Base-by-base conservation (phyloP, 2,113 vertebrate species). In the Periophthalmodon schlosseri region DNA sequence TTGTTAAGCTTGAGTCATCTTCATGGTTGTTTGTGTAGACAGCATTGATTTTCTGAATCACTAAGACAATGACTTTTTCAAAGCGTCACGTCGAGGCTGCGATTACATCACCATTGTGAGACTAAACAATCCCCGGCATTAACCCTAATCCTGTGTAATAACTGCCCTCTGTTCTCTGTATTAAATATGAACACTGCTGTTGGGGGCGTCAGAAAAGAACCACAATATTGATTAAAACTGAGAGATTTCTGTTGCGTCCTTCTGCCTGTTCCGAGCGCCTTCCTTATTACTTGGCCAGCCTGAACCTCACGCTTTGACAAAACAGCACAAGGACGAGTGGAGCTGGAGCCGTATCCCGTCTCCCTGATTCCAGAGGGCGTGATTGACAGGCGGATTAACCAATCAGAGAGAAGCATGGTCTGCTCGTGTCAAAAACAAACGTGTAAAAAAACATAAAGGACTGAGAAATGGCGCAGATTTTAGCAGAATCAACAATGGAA, bases 101-200 rank as follows among this genome's bases (percentile, higher is more conserved):
- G 56, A 77, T 74, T 47, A 75, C 44, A 60, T 78, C 77, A 72
- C 50, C 4, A 72, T 49, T 54, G 18, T 16, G 56, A n/a, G 23
- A 4, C 39, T 13, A 47, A 49, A 47, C 47, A 24, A 68, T 68
- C 39, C 66, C 13, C 44, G 8, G 39, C 14, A 49, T 68, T 49
- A 20, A 12, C 61, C n/a, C 36, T 65, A 65, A 65, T 65, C 63
- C 63, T 65, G 34, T 44, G 34, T 44, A 21, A 65, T n/a, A 44
- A 65, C 34, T 44, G 63, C 16, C 60, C 63, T 65, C 34, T 36
- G 13, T 44, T 65, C 63, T 20, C 33, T n/a, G 33, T n/a, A 39
- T 44, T 65, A 39, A 36, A 65, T 13, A 39, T 44, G 8, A 65
- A 9, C 3, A n/a, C 18, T 12, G 63, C n/a, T 33, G 58, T 16